phyloP scores from a whole-genome alignment of 2,797 vertebrate species.

The Protosalanx chinensis region DNA sequence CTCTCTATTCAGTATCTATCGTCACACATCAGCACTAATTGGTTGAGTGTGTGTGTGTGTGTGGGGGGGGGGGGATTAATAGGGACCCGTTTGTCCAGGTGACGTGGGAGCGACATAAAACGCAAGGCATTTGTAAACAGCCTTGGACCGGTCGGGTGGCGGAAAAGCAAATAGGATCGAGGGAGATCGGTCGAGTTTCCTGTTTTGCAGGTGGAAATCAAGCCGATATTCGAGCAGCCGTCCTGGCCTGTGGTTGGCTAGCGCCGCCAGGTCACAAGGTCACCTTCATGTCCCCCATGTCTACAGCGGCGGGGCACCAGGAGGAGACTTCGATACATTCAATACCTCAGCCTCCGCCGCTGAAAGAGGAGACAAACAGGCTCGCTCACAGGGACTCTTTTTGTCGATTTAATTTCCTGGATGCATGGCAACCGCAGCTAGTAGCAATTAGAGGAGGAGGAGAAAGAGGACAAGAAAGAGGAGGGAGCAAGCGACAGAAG shows the following conservation, averaged over 20 bases:
- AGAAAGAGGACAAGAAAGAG: conserved; percentile 7
- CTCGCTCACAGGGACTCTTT: neutral
- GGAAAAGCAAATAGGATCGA: neutral
- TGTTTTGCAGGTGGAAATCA: neutral
- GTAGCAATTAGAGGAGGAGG: neutral
- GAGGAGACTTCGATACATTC: neutral
- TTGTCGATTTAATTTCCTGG: neutral
- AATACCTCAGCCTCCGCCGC: neutral
- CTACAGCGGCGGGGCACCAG: too few species aligned
- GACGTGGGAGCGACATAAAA: neutral
- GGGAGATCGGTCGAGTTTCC: neutral
- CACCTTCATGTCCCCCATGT: too few species aligned
- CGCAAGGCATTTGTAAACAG: neutral
- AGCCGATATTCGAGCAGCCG: neutral
- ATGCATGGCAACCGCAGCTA: neutral
- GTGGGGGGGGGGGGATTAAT: neutral
- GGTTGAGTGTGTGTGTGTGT: conserved; percentile 2
- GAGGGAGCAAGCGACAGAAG: neutral
- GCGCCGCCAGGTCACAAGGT: neutral
- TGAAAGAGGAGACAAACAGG: neutral
- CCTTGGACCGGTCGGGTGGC: neutral
- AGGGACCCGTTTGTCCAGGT: neutral
- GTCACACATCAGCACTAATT: neutral
- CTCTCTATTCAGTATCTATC: too few species aligned
- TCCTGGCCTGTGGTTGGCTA: neutral